Evolutionary conservation across 30 jellyfish, hydroid and myxozoan species (phyloP), one percentile per base, ranked within the genome.

Genomic region (Aurelia coerulea): DNA sequence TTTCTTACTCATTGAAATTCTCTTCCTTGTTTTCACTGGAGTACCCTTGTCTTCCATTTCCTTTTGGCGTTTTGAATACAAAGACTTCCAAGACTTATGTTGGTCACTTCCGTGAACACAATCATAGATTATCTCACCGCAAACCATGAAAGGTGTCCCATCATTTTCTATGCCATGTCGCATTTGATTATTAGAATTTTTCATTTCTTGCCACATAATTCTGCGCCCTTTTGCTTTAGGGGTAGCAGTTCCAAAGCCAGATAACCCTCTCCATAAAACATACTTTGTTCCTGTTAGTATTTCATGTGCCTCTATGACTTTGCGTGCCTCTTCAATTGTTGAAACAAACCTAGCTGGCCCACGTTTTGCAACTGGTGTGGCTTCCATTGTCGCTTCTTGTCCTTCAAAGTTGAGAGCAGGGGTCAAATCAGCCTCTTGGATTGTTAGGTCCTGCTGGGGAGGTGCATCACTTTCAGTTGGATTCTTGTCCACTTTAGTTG

Each of bases 251-350:
- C 89, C 89, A 64, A 79, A 79, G 3, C 89, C 80, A 54, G 89
- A 42, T 63, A 79, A 52, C 19, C 89, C 89, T 37, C 89, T 79
- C 89, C 89, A 79, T 33, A 79, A n/a, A 46, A 79, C 89, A 79
- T 79, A 79, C 33, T 79, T 79, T 64, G 89, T 79, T 42, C 89
- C 89, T 16, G 89, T 79, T 79, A 79, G 42, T n/a, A 79, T 79
- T 65, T 79, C 89, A 79, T 79, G 89, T 63, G 89, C 89, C 35
- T 79, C 89, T 60, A 79, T 79, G 2, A 79, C 89, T 17, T 79
- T 79, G 58, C 89, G 78, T 9, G 89, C 89, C 29, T 79, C 89
- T 14, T 79, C 89, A 35, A 79, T 16, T 8, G 71, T 79, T 10
- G 89, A 70, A 31, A 79, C 89, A 79, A 62, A 79, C 50, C 74